Evolutionary conservation across 2,888 invertebrate species (phyloP), one percentile per base, ranked within the genome.

Genomic region (Heliconius sara): DNA sequence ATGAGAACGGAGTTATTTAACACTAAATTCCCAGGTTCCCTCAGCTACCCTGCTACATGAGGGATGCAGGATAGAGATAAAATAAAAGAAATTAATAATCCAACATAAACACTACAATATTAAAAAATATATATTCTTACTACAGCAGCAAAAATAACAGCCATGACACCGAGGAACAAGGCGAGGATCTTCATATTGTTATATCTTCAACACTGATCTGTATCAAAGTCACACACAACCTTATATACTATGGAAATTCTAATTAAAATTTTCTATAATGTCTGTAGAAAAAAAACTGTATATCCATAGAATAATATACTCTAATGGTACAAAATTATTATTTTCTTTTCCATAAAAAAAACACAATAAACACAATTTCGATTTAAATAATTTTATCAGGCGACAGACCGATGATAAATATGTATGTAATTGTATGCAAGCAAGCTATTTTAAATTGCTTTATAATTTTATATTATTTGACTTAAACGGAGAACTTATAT

Each of bases 351-450:
- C 13, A 25, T 13, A 25, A 27, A 13, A 63, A 60, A 4, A 7
- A 25, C n/a, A 22, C 13, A 43, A 34, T 34, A n/a, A 70, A 22
- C 34, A 34, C 7, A 34, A 57, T 57, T 25, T 34, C 12, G 13
- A 76, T 80, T 81, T 74, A 47, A 73, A 80, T 79, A 80, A 85
- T 85, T 85, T 85, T 22, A 66, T n/a, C 76, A 83, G 66, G 86
- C 85, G 84, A 67, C 79, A 78, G 84, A 84, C 81, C 86, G 83
- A 82, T 83, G 77, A 81, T 79, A 81, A 80, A 76, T 67, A 60
- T 47, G 70, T 47, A 60, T 67, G 71, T 63, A 60, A 77, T 71
- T 79, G 30, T 77, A 30, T 22, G 25, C 22, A 67, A 52, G 71
- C n/a, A 27, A 67, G 27, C 65, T 74, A 65, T 74, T 77, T 71